Evolutionary conservation across 1,140 invertebrate species (phyloP), one percentile per base, ranked within the genome.

Genomic region (Aphaenogaster rudis): DNA sequence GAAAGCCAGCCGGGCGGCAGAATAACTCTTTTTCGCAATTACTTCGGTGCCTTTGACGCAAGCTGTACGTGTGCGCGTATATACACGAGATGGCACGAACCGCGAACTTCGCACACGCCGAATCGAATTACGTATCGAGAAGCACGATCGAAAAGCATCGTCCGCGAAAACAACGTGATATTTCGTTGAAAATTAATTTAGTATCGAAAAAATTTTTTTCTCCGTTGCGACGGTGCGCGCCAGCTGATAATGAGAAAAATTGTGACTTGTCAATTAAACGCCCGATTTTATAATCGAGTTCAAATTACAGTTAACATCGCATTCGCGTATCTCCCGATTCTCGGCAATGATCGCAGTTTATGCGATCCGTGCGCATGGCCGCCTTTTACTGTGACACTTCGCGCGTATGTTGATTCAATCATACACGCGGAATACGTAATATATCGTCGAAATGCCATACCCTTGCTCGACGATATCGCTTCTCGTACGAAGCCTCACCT

Each of bases 11-110:
- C 71, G 88, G 57, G 66, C 88, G 86, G 77, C 63, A 77, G 88
- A 89, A 89, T 90, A 90, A 87, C 84, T 89, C 88, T 89, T 89
- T 89, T 82, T 87, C 88, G 88, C 88, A 89, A 90, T 90, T 90
- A 90, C 84, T 64, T 63, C 48, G 77, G 48, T 61, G 71, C 88
- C 77, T 90, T 89, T 82, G 77, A 39, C 50, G 61, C 66, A 69
- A 48, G 80, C 52, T 45, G 66, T 48, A 81, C 21, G 66, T 72
- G 54, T n/a, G 33, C 66, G 21, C 15, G 4, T 64, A 33, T 33
- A 50, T 54, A 33, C 72, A 21, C 50, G 54, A 54, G 17, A 59
- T 59, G 39, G 64, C 64, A 21, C 39, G 39, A 59, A 59, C 11
- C 59, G 28, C 59, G 59, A 39, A 82, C 66, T 82, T 72, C 4